Conservation (phyloP, 2,888 invertebrate species). For the Apeira syringaria region DNA sequence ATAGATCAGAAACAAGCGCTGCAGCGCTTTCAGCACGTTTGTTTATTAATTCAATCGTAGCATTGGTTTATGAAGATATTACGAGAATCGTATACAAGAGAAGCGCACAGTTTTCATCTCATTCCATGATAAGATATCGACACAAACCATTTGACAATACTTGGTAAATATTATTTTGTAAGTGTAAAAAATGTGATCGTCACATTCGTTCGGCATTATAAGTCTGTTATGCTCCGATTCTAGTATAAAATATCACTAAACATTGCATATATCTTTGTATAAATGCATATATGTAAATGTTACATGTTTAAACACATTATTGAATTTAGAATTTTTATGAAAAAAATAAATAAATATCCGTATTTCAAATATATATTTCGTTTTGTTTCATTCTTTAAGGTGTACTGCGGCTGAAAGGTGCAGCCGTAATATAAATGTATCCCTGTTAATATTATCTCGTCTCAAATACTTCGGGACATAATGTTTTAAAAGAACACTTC, state of each 20-base stretch:
- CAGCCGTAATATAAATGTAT: too few species aligned
- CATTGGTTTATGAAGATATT: conserved; percentile 65
- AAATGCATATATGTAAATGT: conserved; percentile 84
- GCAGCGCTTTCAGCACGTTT: too few species aligned
- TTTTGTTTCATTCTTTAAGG: conserved; percentile 70
- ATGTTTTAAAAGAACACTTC: too few species aligned
- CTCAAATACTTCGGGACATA: too few species aligned
- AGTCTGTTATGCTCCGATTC: conserved; percentile 80
- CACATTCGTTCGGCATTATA: conserved; percentile 56
- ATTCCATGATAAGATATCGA: conserved; percentile 43
- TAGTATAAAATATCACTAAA: conserved; percentile 79
- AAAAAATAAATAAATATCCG: conserved; percentile 84
- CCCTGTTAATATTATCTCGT: too few species aligned
- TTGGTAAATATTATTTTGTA: conserved; percentile 80
- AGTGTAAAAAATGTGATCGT: conserved; percentile 73
- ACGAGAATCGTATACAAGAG: conserved; percentile 59
- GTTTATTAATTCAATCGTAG: too few species aligned
- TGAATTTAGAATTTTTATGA: conserved; percentile 85
- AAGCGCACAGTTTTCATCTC: conserved; percentile 74
- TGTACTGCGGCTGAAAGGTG: too few species aligned
- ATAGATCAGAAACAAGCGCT: too few species aligned
- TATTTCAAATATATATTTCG: conserved; percentile 81
- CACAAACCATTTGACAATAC: conserved; percentile 79
- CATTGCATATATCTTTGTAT: conserved; percentile 84
- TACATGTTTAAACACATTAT: conserved; percentile 84